Percentiles rank a stretch among this genome's conserved stretches.
Conservation (phyloP, 2,888 invertebrate species). For the Macrophya alboannulata region DNA sequence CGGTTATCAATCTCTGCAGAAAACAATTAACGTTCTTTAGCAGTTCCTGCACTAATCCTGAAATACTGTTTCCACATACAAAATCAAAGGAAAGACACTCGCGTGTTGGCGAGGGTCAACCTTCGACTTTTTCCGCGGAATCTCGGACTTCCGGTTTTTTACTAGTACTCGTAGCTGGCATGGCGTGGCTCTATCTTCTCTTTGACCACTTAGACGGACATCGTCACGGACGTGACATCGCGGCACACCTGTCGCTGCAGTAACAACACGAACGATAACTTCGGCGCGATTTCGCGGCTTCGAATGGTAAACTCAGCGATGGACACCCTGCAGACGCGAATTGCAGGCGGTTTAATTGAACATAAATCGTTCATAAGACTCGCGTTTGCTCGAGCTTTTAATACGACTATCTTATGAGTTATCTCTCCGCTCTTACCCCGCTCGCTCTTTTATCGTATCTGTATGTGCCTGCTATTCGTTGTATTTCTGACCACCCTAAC, state of each 20-base stretch:
- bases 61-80: neutral
- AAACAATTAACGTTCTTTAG: constrained; percentile 10
- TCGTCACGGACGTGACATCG: constrained; percentile 59
- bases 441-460: constrained; percentile 52
- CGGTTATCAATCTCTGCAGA: constrained; percentile 6
- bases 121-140: constrained; percentile 40
- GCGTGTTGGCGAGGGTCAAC: constrained; percentile 21
- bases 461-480: constrained; percentile 15
- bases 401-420: constrained; percentile 72
- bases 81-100: constrained; percentile 17
- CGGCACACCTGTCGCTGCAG: constrained; percentile 59
- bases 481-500: constrained; percentile 46
- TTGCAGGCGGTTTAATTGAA: constrained; percentile 73
- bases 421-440: constrained; percentile 64
- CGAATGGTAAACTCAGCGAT: constrained; percentile 59
- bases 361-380: constrained; percentile 73
- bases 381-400: constrained; percentile 63
- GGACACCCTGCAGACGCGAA: constrained; percentile 68
- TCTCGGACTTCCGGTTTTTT: constrained; percentile 62
- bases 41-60: neutral
- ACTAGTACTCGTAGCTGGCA: constrained; percentile 48
- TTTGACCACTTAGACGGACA: constrained; percentile 12
- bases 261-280: neutral
- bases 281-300: constrained; percentile 19
- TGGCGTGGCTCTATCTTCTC: constrained; percentile 54